Conservation (phyloP, 2,113 vertebrate genomes). For the Excalfactoria chinensis region DNA sequence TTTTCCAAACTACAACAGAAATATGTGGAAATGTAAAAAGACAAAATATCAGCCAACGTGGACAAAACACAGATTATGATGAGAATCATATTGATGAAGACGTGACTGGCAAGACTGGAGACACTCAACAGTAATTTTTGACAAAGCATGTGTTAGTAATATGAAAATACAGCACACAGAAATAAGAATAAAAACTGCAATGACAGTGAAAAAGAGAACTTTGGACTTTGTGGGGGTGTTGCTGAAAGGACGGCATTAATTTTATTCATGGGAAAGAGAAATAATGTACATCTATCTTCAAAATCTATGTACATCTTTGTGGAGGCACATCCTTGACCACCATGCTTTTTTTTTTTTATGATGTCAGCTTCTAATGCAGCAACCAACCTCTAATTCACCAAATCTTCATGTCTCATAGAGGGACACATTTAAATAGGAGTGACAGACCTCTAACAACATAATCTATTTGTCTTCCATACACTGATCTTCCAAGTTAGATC, state of each 20-base stretch:
- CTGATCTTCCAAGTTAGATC: background rate
- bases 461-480: background rate
- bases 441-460: background rate
- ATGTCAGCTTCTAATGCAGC: background rate
- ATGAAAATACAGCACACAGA: background rate
- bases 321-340: background rate
- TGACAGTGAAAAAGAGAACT: background rate
- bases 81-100: background rate
- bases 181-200: background rate
- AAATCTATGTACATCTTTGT: background rate
- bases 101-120: background rate
- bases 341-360: background rate
- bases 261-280: background rate
- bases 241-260: background rate
- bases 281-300: background rate
- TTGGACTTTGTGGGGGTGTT: background rate
- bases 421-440: background rate
- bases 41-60: background rate
- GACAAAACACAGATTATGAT: background rate
- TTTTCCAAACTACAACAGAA: background rate
- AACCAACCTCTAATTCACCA: background rate
- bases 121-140: background rate
- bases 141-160: background rate
- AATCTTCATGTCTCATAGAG: background rate
- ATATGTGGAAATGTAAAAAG: background rate